These are phyloP conservation scores for Hydrotaea diabolus DNA, from an alignment of 2,888 invertebrate species.

Conservation along the genomic window DNA sequence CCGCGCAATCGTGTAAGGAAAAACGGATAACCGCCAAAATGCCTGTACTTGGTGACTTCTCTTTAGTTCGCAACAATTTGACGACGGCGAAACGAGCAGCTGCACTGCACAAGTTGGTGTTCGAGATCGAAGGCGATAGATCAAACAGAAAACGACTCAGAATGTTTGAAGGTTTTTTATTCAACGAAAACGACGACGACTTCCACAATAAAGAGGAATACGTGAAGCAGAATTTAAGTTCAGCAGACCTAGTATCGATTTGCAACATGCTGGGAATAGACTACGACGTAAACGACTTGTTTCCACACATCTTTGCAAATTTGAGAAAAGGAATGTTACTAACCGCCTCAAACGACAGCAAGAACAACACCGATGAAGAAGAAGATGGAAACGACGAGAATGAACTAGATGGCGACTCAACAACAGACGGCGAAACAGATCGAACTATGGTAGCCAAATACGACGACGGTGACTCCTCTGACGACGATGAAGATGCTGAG, in stretches of 20 bases:
- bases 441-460: slow-evolving; percentile 4
- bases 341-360: neutral
- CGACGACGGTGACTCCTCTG: slow-evolving; percentile 8
- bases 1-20: neutral
- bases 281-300: slow-evolving; percentile 45
- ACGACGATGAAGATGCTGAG: slow-evolving; percentile 18
- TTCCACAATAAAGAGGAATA: neutral
- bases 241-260: slow-evolving; percentile 53
- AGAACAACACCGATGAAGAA: neutral
- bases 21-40: neutral
- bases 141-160: slow-evolving; percentile 42
- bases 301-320: slow-evolving; percentile 45
- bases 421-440: neutral
- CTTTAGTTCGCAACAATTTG: neutral
- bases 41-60: slow-evolving; percentile 29
- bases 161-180: slow-evolving; percentile 46
- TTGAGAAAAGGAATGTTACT: slow-evolving; percentile 12
- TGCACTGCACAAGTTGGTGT: slow-evolving; percentile 49
- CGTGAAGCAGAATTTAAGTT: slow-evolving; percentile 30
- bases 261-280: slow-evolving; percentile 42
- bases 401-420: neutral
- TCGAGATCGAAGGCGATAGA: slow-evolving; percentile 47
- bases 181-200: neutral
- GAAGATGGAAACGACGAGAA: neutral
- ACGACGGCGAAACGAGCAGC: neutral